These are phyloP conservation scores for Aspidapion aeneum DNA, from an alignment of 2,888 invertebrate species.

Conservation along the genomic window DNA sequence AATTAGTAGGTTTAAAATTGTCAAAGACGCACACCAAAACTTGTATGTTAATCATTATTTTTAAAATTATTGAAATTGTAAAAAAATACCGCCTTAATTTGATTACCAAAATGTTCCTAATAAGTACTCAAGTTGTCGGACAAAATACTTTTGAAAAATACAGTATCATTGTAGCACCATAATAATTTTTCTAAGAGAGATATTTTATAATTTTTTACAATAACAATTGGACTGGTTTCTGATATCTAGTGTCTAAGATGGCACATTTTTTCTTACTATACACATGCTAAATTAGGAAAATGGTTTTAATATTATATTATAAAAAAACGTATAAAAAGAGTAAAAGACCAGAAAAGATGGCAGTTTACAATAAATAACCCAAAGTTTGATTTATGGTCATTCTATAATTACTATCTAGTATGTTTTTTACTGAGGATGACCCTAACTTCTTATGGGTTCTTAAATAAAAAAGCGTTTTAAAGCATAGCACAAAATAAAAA, in stretches of 20 bases:
- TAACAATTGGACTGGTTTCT: constrained; percentile 32
- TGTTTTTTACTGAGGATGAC: too few relatives aligned
- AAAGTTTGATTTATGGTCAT: too few relatives aligned
- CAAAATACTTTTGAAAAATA: neutral
- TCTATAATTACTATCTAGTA: too few relatives aligned
- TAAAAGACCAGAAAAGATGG: constrained; percentile 43
- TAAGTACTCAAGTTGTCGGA: neutral
- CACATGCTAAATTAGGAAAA: constrained; percentile 34
- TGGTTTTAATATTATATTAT: constrained; percentile 25
- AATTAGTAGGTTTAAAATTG: too few relatives aligned
- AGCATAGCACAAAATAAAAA: constrained; percentile 23
- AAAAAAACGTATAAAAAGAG: constrained; percentile 39
- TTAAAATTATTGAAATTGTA: too few relatives aligned
- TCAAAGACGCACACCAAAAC: too few relatives aligned
- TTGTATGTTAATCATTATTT: too few relatives aligned
- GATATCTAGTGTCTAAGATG: constrained; percentile 43
- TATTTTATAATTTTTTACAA: constrained; percentile 27
- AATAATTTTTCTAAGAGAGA: neutral
- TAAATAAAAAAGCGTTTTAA: neutral
- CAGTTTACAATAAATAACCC: constrained; percentile 32
- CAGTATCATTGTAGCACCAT: neutral
- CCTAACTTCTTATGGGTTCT: too few relatives aligned
- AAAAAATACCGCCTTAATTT: too few relatives aligned
- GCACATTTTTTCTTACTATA: constrained; percentile 43
- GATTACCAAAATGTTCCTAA: too few relatives aligned